Evolutionary conservation across 2,113 vertebrate genomes (phyloP).

Genomic region (Otis tarda): DNA sequence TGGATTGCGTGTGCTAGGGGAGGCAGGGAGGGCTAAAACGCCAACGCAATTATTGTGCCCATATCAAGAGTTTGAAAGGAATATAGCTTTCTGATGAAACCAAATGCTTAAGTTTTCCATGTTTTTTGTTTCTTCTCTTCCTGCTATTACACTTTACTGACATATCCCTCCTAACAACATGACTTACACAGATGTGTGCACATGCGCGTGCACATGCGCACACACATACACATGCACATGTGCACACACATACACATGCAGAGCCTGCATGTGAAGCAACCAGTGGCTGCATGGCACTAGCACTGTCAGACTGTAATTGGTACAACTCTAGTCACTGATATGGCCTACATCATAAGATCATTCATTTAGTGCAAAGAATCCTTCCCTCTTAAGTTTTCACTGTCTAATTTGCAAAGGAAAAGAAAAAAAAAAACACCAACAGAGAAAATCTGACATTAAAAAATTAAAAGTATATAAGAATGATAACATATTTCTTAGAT

Average conservation of each 20-base stretch:
- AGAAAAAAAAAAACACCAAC: neutral
- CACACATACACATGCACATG: too few relatives aligned
- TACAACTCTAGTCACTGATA: neutral
- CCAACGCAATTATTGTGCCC: neutral
- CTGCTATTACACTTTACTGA: neutral
- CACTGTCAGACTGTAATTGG: neutral
- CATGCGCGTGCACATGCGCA: too few relatives aligned
- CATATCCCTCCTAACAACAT: neutral
- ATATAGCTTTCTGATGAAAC: neutral
- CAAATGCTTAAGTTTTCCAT: neutral
- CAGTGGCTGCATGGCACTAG: neutral
- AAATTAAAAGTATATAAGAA: neutral
- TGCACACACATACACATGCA: fast-evolving
- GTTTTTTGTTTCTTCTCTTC: neutral
- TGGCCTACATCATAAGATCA: neutral
- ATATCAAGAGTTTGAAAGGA: neutral
- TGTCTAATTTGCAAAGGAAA: neutral
- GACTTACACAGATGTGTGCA: neutral
- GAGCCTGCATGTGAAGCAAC: neutral
- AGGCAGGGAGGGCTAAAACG: neutral
- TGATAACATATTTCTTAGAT: neutral
- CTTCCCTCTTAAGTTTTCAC: neutral
- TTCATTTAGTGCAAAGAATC: neutral
- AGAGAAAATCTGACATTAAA: neutral
- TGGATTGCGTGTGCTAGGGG: fast-evolving